phyloP scores from a whole-genome alignment of 2,113 vertebrate genomes.

The Micromys minutus region DNA sequence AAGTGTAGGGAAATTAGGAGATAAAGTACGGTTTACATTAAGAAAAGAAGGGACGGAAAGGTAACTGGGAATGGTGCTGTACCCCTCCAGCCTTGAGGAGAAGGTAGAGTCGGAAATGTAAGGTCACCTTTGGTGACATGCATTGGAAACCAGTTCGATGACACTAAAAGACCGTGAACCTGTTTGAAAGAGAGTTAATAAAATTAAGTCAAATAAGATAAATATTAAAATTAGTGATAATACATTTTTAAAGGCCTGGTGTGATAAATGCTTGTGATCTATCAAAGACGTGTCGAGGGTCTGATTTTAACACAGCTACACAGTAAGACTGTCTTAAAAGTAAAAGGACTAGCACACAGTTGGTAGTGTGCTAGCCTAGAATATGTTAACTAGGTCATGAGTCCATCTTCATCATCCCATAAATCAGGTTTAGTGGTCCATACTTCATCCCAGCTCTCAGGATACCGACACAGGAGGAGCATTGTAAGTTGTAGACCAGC shows the following conservation, averaged over 20 bases:
- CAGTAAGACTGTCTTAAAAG: not conserved
- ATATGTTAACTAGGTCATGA: too few relatives aligned
- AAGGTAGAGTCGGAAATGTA: too few relatives aligned
- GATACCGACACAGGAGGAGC: not conserved
- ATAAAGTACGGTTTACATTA: slow-evolving; percentile 16
- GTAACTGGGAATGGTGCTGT: not conserved
- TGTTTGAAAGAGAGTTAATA: not conserved
- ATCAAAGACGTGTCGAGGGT: not conserved
- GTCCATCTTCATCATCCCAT: not conserved
- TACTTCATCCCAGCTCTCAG: not conserved
- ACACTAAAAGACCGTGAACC: not conserved
- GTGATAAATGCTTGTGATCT: not conserved
- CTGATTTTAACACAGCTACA: not conserved
- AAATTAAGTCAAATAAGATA: not conserved
- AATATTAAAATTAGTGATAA: not conserved
- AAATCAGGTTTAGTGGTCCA: not conserved
- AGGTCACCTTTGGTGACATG: not conserved
- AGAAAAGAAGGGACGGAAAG: not conserved
- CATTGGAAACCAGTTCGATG: not conserved
- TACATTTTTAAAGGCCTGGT: not conserved
- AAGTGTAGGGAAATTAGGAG: not conserved
- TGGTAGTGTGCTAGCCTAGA: not conserved
- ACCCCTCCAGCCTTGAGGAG: not conserved
- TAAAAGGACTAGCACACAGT: not conserved
- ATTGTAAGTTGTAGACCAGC: not conserved